Evolutionary conservation across 2,888 invertebrate genomes (phyloP).

Genomic region (Ectemnius cavifrons): DNA sequence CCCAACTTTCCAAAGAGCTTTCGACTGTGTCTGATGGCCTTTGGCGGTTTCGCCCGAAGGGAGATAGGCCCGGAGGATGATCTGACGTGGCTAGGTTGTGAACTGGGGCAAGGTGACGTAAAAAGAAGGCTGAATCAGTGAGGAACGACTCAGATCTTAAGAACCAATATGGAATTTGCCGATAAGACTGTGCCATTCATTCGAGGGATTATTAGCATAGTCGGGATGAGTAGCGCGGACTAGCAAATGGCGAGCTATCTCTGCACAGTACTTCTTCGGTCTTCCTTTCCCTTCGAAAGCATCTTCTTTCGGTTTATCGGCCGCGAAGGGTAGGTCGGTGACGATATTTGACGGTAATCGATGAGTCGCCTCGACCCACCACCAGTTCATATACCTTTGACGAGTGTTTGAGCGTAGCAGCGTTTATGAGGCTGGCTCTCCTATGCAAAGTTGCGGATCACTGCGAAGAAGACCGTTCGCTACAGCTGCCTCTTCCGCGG

Average conservation of each 20-base stretch:
- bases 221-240: slow-evolving; percentile 29
- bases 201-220: slow-evolving; percentile 61
- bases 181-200: slow-evolving; percentile 61
- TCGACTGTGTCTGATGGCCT: neutral
- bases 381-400: neutral
- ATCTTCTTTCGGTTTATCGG: no score
- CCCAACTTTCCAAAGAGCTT: neutral
- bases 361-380: neutral
- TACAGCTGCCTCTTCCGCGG: neutral
- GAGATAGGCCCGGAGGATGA: neutral
- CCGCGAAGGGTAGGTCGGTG: slow-evolving; percentile 28
- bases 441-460: slow-evolving; percentile 19
- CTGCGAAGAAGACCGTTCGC: neutral
- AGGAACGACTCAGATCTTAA: slow-evolving; percentile 1
- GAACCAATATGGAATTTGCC: slow-evolving; percentile 56
- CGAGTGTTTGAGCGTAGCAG: slow-evolving; percentile 14
- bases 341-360: neutral
- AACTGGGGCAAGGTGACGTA: slow-evolving; percentile 39
- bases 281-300: no score
- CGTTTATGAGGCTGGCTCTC: slow-evolving; percentile 4
- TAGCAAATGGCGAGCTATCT: no score
- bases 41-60: neutral
- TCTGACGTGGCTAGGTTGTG: slow-evolving; percentile 22
- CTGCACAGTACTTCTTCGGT: no score
- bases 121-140: slow-evolving; percentile 6